phyloP scores from a whole-genome alignment of 1,140 invertebrate species.

The Leptinotarsa lineolata region DNA sequence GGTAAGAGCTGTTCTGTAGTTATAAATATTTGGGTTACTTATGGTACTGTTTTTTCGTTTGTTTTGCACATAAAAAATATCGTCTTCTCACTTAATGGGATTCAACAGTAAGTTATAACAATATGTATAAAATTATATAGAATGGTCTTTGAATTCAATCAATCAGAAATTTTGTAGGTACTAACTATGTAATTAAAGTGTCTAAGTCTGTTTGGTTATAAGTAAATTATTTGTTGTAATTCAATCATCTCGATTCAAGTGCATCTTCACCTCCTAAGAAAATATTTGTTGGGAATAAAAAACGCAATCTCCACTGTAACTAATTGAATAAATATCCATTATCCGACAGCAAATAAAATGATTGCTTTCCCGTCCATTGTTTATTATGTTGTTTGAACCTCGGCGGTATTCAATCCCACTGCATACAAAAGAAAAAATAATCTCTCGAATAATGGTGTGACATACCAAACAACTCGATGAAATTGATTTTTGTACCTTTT shows the following conservation, averaged over 20 bases:
- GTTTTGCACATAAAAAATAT: too few species aligned
- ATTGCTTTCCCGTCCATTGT: slow-evolving; percentile 21
- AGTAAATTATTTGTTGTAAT: neutral
- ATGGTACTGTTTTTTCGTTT: too few species aligned
- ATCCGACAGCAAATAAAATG: slow-evolving; percentile 25
- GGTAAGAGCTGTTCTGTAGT: too few species aligned
- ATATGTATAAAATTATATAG: too few species aligned
- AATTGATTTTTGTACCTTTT: slow-evolving; percentile 33
- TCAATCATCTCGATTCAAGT: neutral
- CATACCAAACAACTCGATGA: slow-evolving; percentile 26
- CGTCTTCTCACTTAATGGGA: too few species aligned
- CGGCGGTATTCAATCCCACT: slow-evolving; percentile 14
- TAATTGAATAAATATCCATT: slow-evolving; percentile 29
- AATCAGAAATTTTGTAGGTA: too few species aligned
- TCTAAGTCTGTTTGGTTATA: too few species aligned
- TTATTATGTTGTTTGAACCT: slow-evolving; percentile 20
- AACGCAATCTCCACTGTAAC: slow-evolving; percentile 22
- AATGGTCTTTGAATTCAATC: too few species aligned
- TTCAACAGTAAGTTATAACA: too few species aligned
- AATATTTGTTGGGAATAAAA: slow-evolving; percentile 20
- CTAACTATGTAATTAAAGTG: too few species aligned
- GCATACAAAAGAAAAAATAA: slow-evolving; percentile 21
- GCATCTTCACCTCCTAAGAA: slow-evolving; percentile 6
- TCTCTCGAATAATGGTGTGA: slow-evolving; percentile 25
- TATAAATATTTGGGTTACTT: too few species aligned